A percentile compares a stretch with the other conserved stretches of the same genome.
Evolutionary conservation across 2,888 invertebrate genomes (phyloP).

Genomic region (Apotomis turbidana): DNA sequence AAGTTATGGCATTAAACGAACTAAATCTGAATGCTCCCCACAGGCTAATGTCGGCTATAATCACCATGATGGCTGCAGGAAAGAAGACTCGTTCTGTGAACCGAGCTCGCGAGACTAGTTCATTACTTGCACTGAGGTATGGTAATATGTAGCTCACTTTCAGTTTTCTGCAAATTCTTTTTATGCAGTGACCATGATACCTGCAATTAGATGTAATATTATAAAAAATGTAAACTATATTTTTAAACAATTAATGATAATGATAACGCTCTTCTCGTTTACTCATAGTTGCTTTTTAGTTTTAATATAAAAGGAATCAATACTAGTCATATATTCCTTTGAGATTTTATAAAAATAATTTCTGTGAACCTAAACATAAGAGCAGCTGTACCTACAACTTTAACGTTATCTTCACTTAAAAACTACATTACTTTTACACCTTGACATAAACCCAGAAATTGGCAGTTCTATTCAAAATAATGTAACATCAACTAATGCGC

Average conservation of each 20-base stretch:
- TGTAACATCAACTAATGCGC: background rate
- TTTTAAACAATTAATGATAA: too few species aligned
- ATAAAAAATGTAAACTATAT: background rate
- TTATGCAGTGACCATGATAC: constrained; percentile 4
- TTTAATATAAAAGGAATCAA: too few species aligned
- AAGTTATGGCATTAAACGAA: constrained; percentile 36
- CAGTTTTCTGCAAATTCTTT: constrained; percentile 24
- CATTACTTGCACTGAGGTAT: constrained; percentile 23
- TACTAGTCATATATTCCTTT: too few species aligned
- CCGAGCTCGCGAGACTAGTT: constrained; percentile 21
- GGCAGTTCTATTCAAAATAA: background rate
- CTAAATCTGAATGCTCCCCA: constrained; percentile 36
- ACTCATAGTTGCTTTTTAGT: too few species aligned
- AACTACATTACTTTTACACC: background rate
- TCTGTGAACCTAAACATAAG: too few species aligned
- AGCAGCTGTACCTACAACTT: background rate
- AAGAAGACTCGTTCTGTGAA: constrained; percentile 36
- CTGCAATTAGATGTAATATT: background rate
- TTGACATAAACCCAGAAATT: background rate
- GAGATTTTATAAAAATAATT: too few species aligned
- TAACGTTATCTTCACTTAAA: background rate
- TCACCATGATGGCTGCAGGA: constrained; percentile 26
- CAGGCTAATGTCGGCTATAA: constrained; percentile 32
- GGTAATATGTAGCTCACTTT: constrained; percentile 22
- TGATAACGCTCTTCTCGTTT: too few species aligned